Evolutionary conservation across 1,140 invertebrate genomes (phyloP).

Genomic region (Zeugodacus cucurbitae): DNA sequence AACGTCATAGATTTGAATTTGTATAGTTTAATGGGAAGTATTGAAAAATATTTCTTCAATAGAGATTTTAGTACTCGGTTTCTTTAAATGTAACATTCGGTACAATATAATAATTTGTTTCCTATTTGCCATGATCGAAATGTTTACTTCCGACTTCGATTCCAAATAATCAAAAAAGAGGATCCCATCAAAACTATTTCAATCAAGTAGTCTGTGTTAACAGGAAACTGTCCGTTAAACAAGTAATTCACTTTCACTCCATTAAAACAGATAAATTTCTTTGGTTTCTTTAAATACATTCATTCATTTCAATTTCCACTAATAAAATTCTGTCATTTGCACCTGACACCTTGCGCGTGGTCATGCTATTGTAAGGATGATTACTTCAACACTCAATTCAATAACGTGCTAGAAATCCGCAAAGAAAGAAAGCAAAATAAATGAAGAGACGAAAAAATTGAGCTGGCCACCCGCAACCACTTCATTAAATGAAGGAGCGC

Average conservation of each 20-base stretch:
- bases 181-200: no score
- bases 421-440: not conserved
- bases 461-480: not conserved
- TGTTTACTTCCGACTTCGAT: no score
- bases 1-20: no score
- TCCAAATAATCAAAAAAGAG: no score
- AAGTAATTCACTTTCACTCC: not conserved
- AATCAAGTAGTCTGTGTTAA: no score
- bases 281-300: not conserved
- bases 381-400: not conserved
- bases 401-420: not conserved
- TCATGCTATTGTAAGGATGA: conserved; percentile 32
- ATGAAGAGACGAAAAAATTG: not conserved
- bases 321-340: not conserved
- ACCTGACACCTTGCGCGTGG: not conserved
- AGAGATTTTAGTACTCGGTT: no score
- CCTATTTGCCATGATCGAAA: no score
- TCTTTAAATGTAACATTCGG: no score
- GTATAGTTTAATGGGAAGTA: not conserved
- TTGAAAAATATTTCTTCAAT: no score
- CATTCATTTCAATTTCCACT: not conserved
- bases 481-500: not conserved
- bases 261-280: not conserved
- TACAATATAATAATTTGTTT: no score
- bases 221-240: not conserved